Evolutionary conservation across 2,888 invertebrate species (phyloP).

Genomic region (Orthosia cruda): DNA sequence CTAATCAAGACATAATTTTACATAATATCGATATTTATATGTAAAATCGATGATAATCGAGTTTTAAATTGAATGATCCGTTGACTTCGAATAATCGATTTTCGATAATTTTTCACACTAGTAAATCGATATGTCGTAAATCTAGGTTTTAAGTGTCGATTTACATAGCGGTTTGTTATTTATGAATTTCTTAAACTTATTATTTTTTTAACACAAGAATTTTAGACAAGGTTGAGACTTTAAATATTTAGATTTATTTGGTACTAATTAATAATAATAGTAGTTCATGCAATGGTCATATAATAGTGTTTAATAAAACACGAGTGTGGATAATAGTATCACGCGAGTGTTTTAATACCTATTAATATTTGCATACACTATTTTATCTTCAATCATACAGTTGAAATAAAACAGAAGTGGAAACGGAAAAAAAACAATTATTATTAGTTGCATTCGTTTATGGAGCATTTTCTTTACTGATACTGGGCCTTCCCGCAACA

Average conservation of each 20-base stretch:
- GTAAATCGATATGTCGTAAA: constrained; percentile 47
- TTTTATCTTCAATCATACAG: too few species aligned
- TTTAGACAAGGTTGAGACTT: not conserved
- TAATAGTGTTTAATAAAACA: too few species aligned
- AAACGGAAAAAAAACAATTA: too few species aligned
- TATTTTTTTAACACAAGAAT: constrained; percentile 1
- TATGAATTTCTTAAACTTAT: constrained; percentile 10
- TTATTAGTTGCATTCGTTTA: too few species aligned
- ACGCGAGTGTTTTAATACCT: too few species aligned
- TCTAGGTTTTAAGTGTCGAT: constrained; percentile 36
- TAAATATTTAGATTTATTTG: not conserved
- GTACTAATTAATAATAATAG: too few species aligned
- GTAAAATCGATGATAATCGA: constrained; percentile 71
- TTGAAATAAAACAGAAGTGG: too few species aligned
- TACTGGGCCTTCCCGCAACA: too few species aligned
- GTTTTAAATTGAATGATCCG: constrained; percentile 57
- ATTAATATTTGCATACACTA: too few species aligned
- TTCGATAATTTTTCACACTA: constrained; percentile 63
- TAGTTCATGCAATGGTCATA: too few species aligned
- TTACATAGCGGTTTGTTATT: constrained; percentile 28
- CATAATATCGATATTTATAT: constrained; percentile 77
- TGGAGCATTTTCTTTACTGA: too few species aligned
- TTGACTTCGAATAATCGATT: constrained; percentile 55
- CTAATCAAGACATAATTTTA: constrained; percentile 75
- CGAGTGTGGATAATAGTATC: too few species aligned